Conservation (phyloP, 2,888 invertebrate genomes). For the Seira ritae region DNA sequence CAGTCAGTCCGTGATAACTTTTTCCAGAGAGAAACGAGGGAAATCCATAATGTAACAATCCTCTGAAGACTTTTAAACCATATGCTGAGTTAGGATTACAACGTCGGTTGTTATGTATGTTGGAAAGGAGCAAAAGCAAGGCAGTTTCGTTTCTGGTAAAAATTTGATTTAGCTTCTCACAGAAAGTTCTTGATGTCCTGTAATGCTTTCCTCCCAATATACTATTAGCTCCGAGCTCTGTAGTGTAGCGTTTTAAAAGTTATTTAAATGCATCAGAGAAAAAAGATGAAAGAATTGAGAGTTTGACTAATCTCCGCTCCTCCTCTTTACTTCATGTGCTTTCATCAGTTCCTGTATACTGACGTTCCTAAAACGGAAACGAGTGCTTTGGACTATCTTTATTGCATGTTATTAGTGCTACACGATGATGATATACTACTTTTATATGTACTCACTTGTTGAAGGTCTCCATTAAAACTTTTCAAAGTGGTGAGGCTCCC, state of each 20-base stretch:
- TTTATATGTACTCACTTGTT: not conserved
- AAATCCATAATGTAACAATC: not conserved
- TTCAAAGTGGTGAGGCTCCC: not conserved
- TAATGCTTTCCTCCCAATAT: no score
- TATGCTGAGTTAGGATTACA: not conserved
- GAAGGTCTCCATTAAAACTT: not conserved
- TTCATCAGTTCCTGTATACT: conserved; percentile 3
- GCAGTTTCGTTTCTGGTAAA: not conserved
- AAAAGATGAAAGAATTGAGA: not conserved
- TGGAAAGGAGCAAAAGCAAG: not conserved
- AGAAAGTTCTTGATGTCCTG: no score
- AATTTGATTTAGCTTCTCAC: not conserved
- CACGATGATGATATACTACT: not conserved
- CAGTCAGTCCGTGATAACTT: no score
- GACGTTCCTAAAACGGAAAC: not conserved
- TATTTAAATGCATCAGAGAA: not conserved
- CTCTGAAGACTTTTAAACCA: not conserved
- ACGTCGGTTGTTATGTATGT: not conserved
- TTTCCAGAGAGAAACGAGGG: not conserved
- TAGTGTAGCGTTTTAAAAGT: conserved; percentile 1
- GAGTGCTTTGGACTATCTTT: conserved; percentile 10
- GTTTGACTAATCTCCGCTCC: conserved; percentile 51
- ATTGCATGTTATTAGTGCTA: not conserved
- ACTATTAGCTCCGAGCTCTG: no score
- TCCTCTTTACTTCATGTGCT: not conserved